Evolutionary conservation across 2,888 invertebrate species (phyloP), one percentile per base, ranked within the genome.

Genomic region (Chorisops tibialis): DNA sequence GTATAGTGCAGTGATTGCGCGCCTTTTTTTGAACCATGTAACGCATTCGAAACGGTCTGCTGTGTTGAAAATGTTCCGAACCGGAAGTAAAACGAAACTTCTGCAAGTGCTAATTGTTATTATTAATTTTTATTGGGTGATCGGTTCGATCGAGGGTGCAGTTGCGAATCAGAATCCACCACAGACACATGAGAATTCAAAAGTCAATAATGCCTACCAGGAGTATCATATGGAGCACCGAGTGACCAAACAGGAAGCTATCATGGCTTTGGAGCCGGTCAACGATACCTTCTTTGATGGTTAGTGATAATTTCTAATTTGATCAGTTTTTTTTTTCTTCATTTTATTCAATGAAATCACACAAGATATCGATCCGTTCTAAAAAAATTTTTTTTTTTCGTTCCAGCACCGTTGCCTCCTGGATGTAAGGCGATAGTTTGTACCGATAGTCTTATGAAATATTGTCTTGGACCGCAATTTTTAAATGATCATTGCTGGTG

Each of bases 401-500:
- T 66, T 68, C 7, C 61, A 75, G 75, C 69, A 45, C 65, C 69
- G 2, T 48, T 66, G 30, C 65, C 66, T 11, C 70, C 70, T 50
- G 70, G 69, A 58, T 77, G 77, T 67, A 71, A 70, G 49, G 69
- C 71, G 3, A 69, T 73, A 9, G 58, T 69, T 14, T 78, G 77
- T 64, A 70, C 70, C 12, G 45, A 70, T 19, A 69, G 70, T 37
- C 70, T 73, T 19, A 67, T 71, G 66, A 73, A 72, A 65, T 78
- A 78, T 66, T 78, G 78, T 63, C 65, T 73, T 14, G 73, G 76
- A 47, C 65, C 70, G 18, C 72, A 76, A 65, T 75, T 78, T 62
- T 69, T 79, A 16, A 76, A 78, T 58, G 78, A 78, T 70, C 78
- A 78, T 67, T 78, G 78, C 65, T 77, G 74, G 73, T 78, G 78